A percentile compares a stretch with the other conserved stretches of the same genome.
Conservation (phyloP, 1,140 invertebrate genomes). For the Intoshia linei region DNA sequence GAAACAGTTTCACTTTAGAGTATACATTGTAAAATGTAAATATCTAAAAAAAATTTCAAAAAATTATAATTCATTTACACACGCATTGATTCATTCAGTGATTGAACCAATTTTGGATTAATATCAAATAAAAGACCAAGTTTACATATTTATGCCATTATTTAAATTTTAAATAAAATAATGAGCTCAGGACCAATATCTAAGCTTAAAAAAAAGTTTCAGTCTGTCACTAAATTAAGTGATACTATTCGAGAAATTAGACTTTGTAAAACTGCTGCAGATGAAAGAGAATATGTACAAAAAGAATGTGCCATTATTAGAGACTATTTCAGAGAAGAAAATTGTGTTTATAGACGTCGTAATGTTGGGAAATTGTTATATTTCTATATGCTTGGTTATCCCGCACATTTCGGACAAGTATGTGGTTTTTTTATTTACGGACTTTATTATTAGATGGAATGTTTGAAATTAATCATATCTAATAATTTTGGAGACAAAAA, state of each 20-base stretch:
- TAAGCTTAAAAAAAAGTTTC: too few relatives aligned
- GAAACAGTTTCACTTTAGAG: too few relatives aligned
- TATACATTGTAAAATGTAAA: too few relatives aligned
- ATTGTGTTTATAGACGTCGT: conserved; percentile 77
- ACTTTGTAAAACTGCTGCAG: conserved; percentile 75
- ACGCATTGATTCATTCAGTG: too few relatives aligned
- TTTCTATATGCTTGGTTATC: conserved; percentile 98
- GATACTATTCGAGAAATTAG: conserved; percentile 70
- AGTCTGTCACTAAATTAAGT: too few relatives aligned
- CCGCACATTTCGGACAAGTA: conserved; percentile 90
- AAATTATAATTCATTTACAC: too few relatives aligned
- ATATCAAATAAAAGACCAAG: too few relatives aligned
- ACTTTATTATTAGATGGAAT: conserved; percentile 47
- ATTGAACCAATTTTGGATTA: too few relatives aligned
- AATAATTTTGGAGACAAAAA: conserved; percentile 89
- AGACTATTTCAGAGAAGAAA: conserved; percentile 83
- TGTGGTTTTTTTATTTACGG: conserved; percentile 3
- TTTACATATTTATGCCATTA: too few relatives aligned
- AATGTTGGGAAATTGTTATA: conserved; percentile 96
- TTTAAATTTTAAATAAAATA: too few relatives aligned
- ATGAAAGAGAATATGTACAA: conserved; percentile 87
- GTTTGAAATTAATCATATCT: conserved; percentile 83
- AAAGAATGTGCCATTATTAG: conserved; percentile 98
- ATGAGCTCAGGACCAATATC: too few relatives aligned
- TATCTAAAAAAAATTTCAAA: too few relatives aligned